These are phyloP conservation scores for Drosophila meridionalis DNA, from an alignment of 2,888 invertebrate genomes.

Conservation along the genomic window DNA sequence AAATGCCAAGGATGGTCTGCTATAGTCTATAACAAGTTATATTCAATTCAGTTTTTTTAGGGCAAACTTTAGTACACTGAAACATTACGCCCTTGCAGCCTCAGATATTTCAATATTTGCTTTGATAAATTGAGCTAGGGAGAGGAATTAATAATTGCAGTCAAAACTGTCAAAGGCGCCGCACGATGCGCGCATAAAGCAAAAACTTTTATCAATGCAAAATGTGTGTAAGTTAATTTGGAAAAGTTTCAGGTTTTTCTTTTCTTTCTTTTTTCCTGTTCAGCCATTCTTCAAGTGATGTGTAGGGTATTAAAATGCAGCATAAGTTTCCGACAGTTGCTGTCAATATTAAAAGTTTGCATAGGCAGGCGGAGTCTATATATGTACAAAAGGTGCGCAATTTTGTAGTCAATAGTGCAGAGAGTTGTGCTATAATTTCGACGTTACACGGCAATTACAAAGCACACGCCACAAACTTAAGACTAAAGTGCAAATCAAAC, in stretches of 20 bases:
- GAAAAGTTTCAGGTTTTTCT: neutral
- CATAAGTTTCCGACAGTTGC: constrained; percentile 57
- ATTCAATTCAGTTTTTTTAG: neutral
- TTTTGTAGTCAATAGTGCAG: constrained; percentile 29
- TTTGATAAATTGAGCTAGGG: constrained; percentile 33
- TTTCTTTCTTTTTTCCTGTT: neutral
- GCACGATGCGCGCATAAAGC: constrained; percentile 2
- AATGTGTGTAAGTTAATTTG: constrained; percentile 38
- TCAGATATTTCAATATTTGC: neutral
- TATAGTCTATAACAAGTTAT: neutral
- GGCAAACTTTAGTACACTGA: too few species aligned
- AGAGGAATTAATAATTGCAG: constrained; percentile 44
- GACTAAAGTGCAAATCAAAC: constrained; percentile 59
- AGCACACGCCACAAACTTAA: constrained; percentile 30
- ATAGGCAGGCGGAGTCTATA: constrained; percentile 13
- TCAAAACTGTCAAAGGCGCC: constrained; percentile 55
- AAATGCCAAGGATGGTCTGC: neutral
- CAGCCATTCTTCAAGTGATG: neutral
- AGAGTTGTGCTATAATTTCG: constrained; percentile 34
- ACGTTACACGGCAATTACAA: constrained; percentile 36
- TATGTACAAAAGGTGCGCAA: neutral
- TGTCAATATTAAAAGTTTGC: constrained; percentile 60
- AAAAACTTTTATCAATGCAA: constrained; percentile 40
- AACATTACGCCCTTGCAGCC: too few species aligned
- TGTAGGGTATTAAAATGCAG: constrained; percentile 31